These are phyloP conservation scores for Coecobrya sp. DNA, from an alignment of 2,888 invertebrate species.

Conservation along the genomic window DNA sequence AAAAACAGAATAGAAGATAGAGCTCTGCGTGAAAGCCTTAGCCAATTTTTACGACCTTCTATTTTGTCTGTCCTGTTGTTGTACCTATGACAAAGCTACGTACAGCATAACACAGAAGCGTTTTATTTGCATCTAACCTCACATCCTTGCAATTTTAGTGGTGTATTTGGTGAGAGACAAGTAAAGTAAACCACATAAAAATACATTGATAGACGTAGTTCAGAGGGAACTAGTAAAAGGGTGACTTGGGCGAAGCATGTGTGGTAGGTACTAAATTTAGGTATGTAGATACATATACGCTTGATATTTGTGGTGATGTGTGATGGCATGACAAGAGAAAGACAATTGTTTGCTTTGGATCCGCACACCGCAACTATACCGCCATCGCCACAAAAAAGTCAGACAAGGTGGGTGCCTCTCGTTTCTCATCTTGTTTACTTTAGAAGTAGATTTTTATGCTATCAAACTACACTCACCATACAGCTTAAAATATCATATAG, in stretches of 20 bases:
- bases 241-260: neutral
- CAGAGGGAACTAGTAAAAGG: neutral
- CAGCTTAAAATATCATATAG: neutral
- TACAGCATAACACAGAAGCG: neutral
- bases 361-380: neutral
- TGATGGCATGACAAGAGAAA: constrained; percentile 31
- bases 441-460: constrained; percentile 14
- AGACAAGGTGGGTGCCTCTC: constrained; percentile 61
- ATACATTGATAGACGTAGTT: neutral
- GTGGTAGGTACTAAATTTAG: no score
- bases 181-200: neutral
- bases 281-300: no score
- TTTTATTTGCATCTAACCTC: neutral
- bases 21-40: constrained; percentile 13
- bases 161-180: no score
- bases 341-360: constrained; percentile 71
- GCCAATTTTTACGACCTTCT: constrained; percentile 43
- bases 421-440: constrained; percentile 65
- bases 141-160: no score
- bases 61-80: neutral
- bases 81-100: neutral
- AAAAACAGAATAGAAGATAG: neutral
- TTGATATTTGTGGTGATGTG: neutral
- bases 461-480: neutral
- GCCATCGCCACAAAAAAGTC: constrained; percentile 16